Base-by-base conservation (phyloP, 2,113 vertebrate genomes). In the Hylia prasina region DNA sequence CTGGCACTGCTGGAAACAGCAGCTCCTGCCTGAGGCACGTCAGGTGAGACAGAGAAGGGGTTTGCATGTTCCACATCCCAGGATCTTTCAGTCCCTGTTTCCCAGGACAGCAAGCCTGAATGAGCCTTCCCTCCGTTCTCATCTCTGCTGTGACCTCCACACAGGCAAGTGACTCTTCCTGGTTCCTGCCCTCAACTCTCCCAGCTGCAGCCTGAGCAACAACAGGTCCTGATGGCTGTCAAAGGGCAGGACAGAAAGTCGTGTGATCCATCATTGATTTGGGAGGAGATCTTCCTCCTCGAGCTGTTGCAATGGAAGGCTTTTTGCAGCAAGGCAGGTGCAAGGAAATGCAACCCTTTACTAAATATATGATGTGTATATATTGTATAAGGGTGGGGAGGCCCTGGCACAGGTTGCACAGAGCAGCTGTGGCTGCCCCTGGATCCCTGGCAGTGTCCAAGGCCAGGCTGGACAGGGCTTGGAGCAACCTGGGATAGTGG, bases 191-290 rank as follows among this genome's bases (percentile, higher is more conserved):
- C 48, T 58, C 51, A 35, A 5, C 56, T 27, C 23, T 51, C 45
- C 47, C 28, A 2, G 20, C 18, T n/a, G 11, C 53, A 58, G 57
- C 45, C 50, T 45, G 40, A 85, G 42, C n/a, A 66, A 37, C 0
- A 0, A n/a, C n/a, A 50, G 15, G 28, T 15, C 27, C 71, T 61
- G 42, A 9, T 25, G 23, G 54, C 25, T 77, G 44, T 54, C 28
- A 2, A 14, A 60, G 51, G 28, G 44, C 57, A 63, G 53, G 15
- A n/a, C 68, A 76, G 40, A 40, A 72, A 39, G 44, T 33, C 16
- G 1, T 0, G 2, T 11, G 44, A 45, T 54, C 54, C 9, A 10
- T 20, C 45, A 15, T 1, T 28, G 25, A 0, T 39, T 13, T 48
- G 60, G 15, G 28, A 61, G 8, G 30, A 78, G 12, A 21, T 45